Base-by-base conservation (phyloP, 2,113 vertebrate species). In the Rallus limicola region DNA sequence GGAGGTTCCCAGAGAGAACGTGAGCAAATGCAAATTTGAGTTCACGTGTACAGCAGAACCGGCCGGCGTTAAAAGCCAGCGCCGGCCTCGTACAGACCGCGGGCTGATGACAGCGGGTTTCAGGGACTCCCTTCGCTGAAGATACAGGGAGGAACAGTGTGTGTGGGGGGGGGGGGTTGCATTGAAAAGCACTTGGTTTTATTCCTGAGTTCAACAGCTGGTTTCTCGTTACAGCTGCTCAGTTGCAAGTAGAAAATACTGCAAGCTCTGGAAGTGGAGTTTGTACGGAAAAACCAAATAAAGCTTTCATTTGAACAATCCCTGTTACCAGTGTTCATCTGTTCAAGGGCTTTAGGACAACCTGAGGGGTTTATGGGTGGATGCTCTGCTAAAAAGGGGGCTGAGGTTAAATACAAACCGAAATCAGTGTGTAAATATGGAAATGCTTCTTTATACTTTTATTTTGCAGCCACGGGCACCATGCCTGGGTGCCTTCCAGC, bases 211-310 rank as follows among this genome's bases (percentile, higher is more conserved):
- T 42, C 44, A 86, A 29, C n/a, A 79, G 81, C 56, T 80, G 62
- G 23, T 79, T 93, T 74, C 23, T 80, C 88, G 59, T 58, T 18
- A 26, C 59, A 72, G 25, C 48, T 87, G 78, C 82, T 92, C 48
- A 48, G 52, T 53, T 77, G 23, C 25, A 60, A 70, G 71, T 76
- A 74, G 25, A 65, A 50, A 90, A 67, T 40, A 59, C 3, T n/a
- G 29, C 58, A 68, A 72, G 60, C 52, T 75, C 48, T 81, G 83
- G 26, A 59, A 92, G 76, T 82, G 79, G 80, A 93, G 29, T 92
- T 91, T 38, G 50, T 86, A 58, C 67, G 42, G 55, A 86, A 93
- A 85, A 48, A 69, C 7, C 13, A 5, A 96, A 94, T 97, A 96
- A 96, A 95, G 72, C 80, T 92, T 94, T 91, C 31, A 50, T 71